A percentile compares a stretch with the other conserved stretches of the same genome.
phyloP scores from a whole-genome alignment of 1,140 invertebrate species.

The Manduca sexta region DNA sequence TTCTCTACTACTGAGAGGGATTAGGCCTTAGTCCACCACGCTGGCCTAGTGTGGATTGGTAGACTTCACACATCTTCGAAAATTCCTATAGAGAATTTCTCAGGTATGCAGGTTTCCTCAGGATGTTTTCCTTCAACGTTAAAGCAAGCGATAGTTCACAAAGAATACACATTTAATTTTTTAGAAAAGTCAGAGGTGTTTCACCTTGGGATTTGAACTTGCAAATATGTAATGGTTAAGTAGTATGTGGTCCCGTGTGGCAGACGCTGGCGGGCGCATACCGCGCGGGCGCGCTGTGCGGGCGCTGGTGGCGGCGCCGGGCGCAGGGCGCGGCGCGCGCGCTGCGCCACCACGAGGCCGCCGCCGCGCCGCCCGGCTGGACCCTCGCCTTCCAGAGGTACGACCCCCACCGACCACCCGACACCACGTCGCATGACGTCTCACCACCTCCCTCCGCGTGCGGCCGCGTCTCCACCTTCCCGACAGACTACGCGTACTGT shows the following conservation, averaged over 20 bases:
- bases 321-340: conserved; percentile 25
- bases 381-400: conserved; percentile 65
- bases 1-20: too few species aligned
- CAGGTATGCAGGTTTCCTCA: too few species aligned
- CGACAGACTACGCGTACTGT: neutral
- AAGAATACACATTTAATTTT: too few species aligned
- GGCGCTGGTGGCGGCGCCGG: conserved; percentile 42
- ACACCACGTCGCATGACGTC: neutral
- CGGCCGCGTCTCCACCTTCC: neutral
- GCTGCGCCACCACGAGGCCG: conserved; percentile 47
- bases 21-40: too few species aligned
- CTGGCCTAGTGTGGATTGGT: too few species aligned
- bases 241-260: neutral
- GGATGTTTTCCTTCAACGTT: too few species aligned
- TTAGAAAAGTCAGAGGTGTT: too few species aligned
- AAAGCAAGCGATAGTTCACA: too few species aligned
- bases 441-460: neutral
- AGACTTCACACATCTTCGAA: too few species aligned
- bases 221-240: neutral
- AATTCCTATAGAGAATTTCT: too few species aligned
- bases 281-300: conserved; percentile 31
- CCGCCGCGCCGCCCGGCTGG: conserved; percentile 66
- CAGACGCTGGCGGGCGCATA: conserved; percentile 48
- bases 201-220: too few species aligned
- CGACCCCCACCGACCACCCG: conserved; percentile 8